These are phyloP conservation scores for Aplysia californica DNA, from an alignment of 1,140 invertebrate species.

Conservation along the genomic window DNA sequence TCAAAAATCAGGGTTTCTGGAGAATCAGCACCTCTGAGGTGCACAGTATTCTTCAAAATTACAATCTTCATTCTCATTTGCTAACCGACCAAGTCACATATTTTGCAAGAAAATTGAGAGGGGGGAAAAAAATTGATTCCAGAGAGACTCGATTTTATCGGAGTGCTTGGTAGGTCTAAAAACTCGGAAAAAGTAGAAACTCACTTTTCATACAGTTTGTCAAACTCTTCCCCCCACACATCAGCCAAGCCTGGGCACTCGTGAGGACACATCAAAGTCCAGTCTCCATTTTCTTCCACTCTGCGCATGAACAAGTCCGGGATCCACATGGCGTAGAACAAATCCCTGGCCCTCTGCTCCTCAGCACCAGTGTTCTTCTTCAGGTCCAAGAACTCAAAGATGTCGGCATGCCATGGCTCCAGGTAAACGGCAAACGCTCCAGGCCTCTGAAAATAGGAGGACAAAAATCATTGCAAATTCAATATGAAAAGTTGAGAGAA, in stretches of 20 bases:
- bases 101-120: too few relatives aligned
- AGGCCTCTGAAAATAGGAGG: constrained; percentile 81
- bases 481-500: too few relatives aligned
- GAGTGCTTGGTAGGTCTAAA: too few relatives aligned
- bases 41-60: too few relatives aligned
- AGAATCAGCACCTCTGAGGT: not conserved
- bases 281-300: constrained; percentile 86
- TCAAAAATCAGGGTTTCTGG: too few relatives aligned
- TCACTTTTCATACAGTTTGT: constrained; percentile 84
- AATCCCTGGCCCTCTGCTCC: constrained; percentile 80
- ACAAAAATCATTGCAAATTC: too few relatives aligned
- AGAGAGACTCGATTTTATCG: too few relatives aligned
- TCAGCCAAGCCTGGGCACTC: constrained; percentile 91
- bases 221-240: constrained; percentile 95
- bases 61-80: not conserved
- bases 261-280: constrained; percentile 98
- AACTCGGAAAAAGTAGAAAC: constrained; percentile 17
- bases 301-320: constrained; percentile 99
- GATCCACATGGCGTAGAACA: constrained; percentile 99
- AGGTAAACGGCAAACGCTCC: constrained; percentile 99
- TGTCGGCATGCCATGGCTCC: constrained; percentile 98
- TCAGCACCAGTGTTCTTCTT: constrained; percentile 83
- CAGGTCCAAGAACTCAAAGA: constrained; percentile 95
- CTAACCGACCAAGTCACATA: not conserved
- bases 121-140: too few relatives aligned